phyloP scores from a whole-genome alignment of 2,888 invertebrate genomes.

The Tachina grossa region DNA sequence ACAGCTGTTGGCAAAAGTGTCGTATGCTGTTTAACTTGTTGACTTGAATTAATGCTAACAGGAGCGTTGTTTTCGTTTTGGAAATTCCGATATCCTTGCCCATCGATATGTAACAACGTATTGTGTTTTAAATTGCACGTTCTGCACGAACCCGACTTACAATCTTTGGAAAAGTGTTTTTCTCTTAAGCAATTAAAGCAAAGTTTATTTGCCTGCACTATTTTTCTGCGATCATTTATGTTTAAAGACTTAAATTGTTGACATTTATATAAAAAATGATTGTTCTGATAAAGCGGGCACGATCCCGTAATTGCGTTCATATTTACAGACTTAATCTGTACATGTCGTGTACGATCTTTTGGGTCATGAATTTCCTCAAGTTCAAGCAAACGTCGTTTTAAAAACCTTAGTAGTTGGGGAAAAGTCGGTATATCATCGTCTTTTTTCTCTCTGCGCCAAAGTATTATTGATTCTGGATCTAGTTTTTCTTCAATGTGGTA shows the following conservation, averaged over 20 bases:
- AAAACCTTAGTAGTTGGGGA: conserved; percentile 45
- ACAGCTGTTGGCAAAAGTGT: conserved; percentile 45
- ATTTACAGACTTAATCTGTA: not conserved
- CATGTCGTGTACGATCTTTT: not conserved
- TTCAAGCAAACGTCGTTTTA: conserved; percentile 52
- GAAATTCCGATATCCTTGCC: not conserved
- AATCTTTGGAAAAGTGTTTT: conserved; percentile 38
- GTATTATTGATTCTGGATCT: conserved; percentile 44
- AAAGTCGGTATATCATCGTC: conserved; percentile 33
- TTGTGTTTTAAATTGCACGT: conserved; percentile 57
- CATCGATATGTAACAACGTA: conserved; percentile 44
- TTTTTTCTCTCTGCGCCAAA: conserved; percentile 48
- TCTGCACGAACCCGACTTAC: conserved; percentile 42
- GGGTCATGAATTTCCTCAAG: conserved; percentile 39
- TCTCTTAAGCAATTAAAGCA: conserved; percentile 61
- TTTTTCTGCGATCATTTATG: conserved; percentile 23
- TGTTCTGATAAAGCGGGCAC: conserved; percentile 27
- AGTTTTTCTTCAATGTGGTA: conserved; percentile 59
- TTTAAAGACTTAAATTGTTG: conserved; percentile 32
- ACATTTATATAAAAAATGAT: conserved; percentile 53
- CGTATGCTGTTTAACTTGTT: conserved; percentile 3
- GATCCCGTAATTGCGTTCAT: conserved; percentile 8
- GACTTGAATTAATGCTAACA: conserved; percentile 15
- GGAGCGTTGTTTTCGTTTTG: conserved; percentile 1
- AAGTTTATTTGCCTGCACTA: conserved; percentile 28